phyloP scores from a whole-genome alignment of 2,113 vertebrate genomes.

The Takifugu flavidus region DNA sequence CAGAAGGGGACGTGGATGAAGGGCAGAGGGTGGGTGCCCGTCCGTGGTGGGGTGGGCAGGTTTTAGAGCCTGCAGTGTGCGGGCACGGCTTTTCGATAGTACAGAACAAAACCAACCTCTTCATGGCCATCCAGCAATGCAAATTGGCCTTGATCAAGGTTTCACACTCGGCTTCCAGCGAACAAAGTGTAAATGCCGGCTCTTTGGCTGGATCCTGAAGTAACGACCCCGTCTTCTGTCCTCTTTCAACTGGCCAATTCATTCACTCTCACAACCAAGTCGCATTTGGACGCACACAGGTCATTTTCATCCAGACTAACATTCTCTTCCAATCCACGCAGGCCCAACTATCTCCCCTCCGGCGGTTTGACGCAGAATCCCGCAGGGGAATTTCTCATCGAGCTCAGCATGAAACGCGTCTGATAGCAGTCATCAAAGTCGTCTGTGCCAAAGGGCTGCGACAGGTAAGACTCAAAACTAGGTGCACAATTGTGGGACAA shows the following conservation, averaged over 20 bases:
- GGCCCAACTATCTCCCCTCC: conserved; percentile 36
- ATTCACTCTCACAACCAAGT: conserved; percentile 17
- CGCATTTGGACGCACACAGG: conserved; percentile 27
- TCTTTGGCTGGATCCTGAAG: conserved; percentile 43
- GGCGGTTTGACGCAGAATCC: conserved; percentile 54
- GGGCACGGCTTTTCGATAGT: conserved; percentile 52
- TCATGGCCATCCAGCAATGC: conserved; percentile 72
- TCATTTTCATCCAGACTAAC: conserved; percentile 18
- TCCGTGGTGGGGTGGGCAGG: conserved; percentile 52
- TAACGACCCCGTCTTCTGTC: conserved; percentile 49
- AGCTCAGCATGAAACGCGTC: conserved; percentile 52
- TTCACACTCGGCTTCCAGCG: conserved; percentile 69
- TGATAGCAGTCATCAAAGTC: conserved; percentile 59
- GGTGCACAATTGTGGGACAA: conserved; percentile 12
- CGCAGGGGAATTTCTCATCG: conserved; percentile 40
- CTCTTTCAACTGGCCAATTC: conserved; percentile 43
- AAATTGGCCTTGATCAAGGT: conserved; percentile 75
- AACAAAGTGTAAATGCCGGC: conserved; percentile 66
- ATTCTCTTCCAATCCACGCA: conserved; percentile 6
- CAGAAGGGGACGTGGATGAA: conserved; percentile 51
- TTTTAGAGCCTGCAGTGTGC: conserved; percentile 50
- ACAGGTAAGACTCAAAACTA: conserved; percentile 38
- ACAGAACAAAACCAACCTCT: conserved; percentile 67
- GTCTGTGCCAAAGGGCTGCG: conserved; percentile 46
- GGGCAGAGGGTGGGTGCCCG: conserved; percentile 48